These are phyloP conservation scores for Agriopis leucophaearia DNA, from an alignment of 2,888 invertebrate genomes.

Conservation along the genomic window DNA sequence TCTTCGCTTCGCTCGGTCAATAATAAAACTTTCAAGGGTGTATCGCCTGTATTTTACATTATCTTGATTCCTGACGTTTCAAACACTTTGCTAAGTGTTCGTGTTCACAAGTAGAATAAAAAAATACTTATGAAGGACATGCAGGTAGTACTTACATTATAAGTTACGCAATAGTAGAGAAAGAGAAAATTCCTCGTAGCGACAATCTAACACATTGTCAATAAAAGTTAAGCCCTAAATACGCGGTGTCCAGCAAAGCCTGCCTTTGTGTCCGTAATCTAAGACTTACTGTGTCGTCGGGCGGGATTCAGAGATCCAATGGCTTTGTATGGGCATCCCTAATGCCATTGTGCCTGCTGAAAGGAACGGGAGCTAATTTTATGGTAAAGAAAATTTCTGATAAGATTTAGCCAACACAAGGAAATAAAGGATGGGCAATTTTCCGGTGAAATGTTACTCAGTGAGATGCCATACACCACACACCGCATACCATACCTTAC, in stretches of 20 bases:
- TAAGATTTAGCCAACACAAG: not conserved
- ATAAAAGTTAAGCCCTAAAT: conserved; percentile 76
- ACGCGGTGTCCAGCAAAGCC: conserved; percentile 70
- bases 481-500: no score
- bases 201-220: conserved; percentile 51
- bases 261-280: conserved; percentile 78
- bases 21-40: no score
- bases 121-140: no score
- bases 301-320: conserved; percentile 57
- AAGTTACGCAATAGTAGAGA: conserved; percentile 16
- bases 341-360: conserved; percentile 62
- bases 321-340: conserved; percentile 83
- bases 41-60: no score
- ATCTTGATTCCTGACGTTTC: no score
- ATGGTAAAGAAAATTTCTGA: conserved; percentile 13
- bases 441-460: no score
- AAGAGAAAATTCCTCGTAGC: conserved; percentile 38
- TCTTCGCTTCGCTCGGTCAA: no score
- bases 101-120: no score
- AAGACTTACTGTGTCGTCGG: conserved; percentile 64
- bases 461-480: no score
- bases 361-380: conserved; percentile 33
- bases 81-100: no score
- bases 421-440: not conserved
- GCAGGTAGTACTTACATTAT: not conserved